Percentiles rank a stretch among this genome's conserved stretches.
These are phyloP conservation scores for Onychomys torridus DNA, from an alignment of 2,797 vertebrate genomes.

Conservation along the genomic window DNA sequence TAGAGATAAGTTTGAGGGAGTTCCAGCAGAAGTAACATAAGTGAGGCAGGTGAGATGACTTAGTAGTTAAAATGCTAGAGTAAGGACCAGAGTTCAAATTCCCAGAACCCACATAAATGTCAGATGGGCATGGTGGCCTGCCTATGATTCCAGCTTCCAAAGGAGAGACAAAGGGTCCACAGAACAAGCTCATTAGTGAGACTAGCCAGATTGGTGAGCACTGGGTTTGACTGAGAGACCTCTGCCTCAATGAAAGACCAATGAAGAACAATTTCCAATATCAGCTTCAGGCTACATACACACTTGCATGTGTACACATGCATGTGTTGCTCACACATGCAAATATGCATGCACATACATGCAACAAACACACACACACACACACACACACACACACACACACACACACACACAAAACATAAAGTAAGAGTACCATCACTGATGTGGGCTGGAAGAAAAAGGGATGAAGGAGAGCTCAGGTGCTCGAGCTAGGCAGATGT, in stretches of 20 bases:
- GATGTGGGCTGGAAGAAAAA: not conserved
- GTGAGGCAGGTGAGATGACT: not conserved
- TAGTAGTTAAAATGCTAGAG: not conserved
- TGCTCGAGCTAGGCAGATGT: constrained; percentile 62
- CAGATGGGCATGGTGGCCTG: not conserved
- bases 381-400: not conserved
- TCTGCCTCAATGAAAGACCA: not conserved
- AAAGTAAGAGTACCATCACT: not conserved
- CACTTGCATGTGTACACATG: not conserved
- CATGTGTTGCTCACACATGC: not conserved
- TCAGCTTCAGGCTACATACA: not conserved
- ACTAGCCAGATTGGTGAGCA: not conserved
- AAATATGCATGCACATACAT: not conserved
- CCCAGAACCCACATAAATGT: not conserved
- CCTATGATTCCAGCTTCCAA: not conserved
- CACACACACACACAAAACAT: not conserved
- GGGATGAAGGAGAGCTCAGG: not conserved
- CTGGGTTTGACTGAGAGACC: not conserved
- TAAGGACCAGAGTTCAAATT: not conserved
- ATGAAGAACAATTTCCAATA: not conserved
- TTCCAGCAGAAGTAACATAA: not conserved
- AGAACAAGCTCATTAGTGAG: not conserved
- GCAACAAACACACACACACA: not conserved
- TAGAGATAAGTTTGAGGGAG: constrained; percentile 23
- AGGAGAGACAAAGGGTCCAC: not conserved